Evolutionary conservation across 2,888 invertebrate species (phyloP).

Genomic region (Hydraecia micacea): DNA sequence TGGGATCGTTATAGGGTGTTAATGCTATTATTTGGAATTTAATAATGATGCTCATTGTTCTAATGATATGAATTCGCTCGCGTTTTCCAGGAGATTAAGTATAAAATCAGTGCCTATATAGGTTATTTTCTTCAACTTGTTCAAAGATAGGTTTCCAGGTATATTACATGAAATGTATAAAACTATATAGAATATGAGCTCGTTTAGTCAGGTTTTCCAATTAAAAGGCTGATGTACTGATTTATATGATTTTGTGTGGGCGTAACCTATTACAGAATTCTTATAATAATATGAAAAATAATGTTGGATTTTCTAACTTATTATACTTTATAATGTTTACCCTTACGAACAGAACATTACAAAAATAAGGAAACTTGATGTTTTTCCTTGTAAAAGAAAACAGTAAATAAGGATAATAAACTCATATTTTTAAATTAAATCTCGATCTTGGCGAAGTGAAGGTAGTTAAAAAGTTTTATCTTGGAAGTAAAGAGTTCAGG

Average conservation of each 20-base stretch:
- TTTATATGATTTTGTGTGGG: slow-evolving; percentile 14
- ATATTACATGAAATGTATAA: neutral
- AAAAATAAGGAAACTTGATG: slow-evolving; percentile 42
- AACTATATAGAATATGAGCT: neutral
- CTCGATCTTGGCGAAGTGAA: slow-evolving; percentile 46
- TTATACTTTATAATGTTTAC: slow-evolving; percentile 38
- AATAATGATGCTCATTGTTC: slow-evolving; percentile 19
- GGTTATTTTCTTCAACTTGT: slow-evolving; percentile 1
- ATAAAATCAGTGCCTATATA: slow-evolving; percentile 3
- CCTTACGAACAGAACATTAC: slow-evolving; percentile 24
- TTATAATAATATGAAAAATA: slow-evolving; percentile 7
- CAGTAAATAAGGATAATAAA: slow-evolving; percentile 58
- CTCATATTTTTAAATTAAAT: slow-evolving; percentile 60
- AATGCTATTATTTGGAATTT: slow-evolving; percentile 29
- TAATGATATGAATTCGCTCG: neutral
- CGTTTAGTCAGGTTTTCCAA: neutral
- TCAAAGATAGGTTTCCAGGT: slow-evolving; percentile 6
- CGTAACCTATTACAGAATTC: slow-evolving; percentile 10
- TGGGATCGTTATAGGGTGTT: no score
- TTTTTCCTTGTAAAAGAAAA: slow-evolving; percentile 43
- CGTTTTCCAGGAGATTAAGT: neutral
- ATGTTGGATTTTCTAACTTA: slow-evolving; percentile 36
- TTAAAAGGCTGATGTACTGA: neutral
- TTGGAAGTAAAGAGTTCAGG: slow-evolving; percentile 60
- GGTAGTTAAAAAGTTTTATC: slow-evolving; percentile 68